Evolutionary conservation across 2,888 invertebrate species (phyloP).

Genomic region (Mongoloraphidia duomilia): DNA sequence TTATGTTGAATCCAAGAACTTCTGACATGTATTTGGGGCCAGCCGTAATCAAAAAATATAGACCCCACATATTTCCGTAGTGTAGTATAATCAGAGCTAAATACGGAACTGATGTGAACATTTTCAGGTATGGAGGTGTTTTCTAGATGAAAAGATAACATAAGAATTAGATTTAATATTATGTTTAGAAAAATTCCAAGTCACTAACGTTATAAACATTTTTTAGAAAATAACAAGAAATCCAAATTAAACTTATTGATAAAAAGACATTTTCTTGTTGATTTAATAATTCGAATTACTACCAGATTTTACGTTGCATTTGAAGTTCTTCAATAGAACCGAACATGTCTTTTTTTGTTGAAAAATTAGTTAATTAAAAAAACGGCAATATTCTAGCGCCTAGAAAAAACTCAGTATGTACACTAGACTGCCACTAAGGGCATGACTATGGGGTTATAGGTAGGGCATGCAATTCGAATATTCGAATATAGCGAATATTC

Average conservation of each 20-base stretch:
- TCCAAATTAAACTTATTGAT: constrained; percentile 9
- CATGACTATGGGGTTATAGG: too few relatives aligned
- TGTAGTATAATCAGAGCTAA: constrained; percentile 50
- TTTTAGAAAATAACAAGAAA: constrained; percentile 20
- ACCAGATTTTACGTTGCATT: too few relatives aligned
- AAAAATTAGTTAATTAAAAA: background rate
- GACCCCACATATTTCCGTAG: constrained; percentile 62
- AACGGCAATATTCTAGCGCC: too few relatives aligned
- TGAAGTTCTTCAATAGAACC: too few relatives aligned
- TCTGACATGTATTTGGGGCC: constrained; percentile 63
- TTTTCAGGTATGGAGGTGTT: constrained; percentile 47
- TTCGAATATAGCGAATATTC: too few relatives aligned
- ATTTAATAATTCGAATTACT: too few relatives aligned
- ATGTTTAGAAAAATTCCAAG: background rate
- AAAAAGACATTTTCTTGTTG: too few relatives aligned
- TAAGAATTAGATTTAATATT: constrained; percentile 6
- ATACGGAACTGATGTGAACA: constrained; percentile 52
- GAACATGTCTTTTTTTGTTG: background rate
- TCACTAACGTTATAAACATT: constrained; percentile 10
- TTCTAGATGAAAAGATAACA: constrained; percentile 32
- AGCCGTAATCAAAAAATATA: constrained; percentile 61
- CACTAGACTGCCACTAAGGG: too few relatives aligned
- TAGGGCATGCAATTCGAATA: too few relatives aligned
- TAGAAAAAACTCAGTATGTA: too few relatives aligned
- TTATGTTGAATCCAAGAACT: constrained; percentile 53